These are phyloP conservation scores for Rhopalosiphum nymphaeae DNA, from an alignment of 2,888 invertebrate species.

Conservation along the genomic window DNA sequence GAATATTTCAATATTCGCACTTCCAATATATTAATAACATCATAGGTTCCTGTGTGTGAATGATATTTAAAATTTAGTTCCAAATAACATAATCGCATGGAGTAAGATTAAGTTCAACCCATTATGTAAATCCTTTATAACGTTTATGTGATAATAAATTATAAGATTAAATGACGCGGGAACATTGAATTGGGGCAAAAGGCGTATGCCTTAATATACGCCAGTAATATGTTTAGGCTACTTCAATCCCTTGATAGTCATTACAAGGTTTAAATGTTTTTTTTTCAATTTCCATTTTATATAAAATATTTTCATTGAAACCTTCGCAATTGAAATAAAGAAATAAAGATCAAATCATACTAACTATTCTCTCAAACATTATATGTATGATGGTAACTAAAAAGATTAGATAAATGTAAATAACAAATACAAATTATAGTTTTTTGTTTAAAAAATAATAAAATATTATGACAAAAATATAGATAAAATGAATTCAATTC, in stretches of 20 bases:
- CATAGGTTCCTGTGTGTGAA: neutral
- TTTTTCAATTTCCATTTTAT: slow-evolving; percentile 6
- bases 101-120: slow-evolving; percentile 50
- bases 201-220: neutral
- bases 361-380: neutral
- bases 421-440: neutral
- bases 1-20: neutral
- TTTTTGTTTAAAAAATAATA: neutral
- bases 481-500: neutral
- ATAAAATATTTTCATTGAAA: neutral
- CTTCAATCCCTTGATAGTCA: slow-evolving; percentile 30
- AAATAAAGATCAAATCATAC: neutral
- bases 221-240: slow-evolving; percentile 29
- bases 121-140: slow-evolving; percentile 42
- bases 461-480: neutral
- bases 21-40: neutral
- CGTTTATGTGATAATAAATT: slow-evolving; percentile 55
- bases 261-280: slow-evolving; percentile 27
- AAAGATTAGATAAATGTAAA: neutral
- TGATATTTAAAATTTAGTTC: slow-evolving; percentile 31
- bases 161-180: slow-evolving; percentile 45
- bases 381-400: neutral
- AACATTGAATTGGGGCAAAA: slow-evolving; percentile 38
- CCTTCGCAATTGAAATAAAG: neutral
- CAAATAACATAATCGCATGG: slow-evolving; percentile 8